Evolutionary conservation across 2,797 vertebrate genomes (phyloP).

Genomic region (Urocyon cinereoargenteus): DNA sequence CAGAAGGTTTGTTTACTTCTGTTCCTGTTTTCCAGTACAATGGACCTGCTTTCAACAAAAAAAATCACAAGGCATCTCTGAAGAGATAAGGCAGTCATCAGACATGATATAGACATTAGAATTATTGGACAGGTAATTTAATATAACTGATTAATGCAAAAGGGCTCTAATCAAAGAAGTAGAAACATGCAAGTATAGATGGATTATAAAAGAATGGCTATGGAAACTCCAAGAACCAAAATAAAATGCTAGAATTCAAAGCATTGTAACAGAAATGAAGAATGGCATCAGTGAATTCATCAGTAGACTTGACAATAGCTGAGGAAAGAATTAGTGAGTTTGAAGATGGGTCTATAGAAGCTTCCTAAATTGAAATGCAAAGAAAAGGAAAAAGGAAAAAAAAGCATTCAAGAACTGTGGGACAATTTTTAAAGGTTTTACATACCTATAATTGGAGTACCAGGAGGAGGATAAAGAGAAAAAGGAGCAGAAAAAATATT

Average conservation of each 20-base stretch:
- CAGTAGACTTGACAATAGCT: neutral
- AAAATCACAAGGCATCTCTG: neutral
- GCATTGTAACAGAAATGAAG: neutral
- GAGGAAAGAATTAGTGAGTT: neutral
- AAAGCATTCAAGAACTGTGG: neutral
- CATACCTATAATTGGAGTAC: neutral
- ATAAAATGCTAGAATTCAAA: neutral
- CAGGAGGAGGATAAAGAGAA: neutral
- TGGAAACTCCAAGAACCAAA: neutral
- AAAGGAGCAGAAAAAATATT: neutral
- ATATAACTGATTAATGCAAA: slow-evolving; percentile 9
- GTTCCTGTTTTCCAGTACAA: neutral
- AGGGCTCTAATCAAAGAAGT: neutral
- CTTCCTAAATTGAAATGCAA: neutral
- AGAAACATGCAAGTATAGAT: neutral
- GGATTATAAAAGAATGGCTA: neutral
- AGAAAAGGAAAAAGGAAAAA: neutral
- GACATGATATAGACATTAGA: neutral
- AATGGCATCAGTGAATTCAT: neutral
- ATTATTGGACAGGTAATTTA: neutral
- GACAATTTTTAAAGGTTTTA: neutral
- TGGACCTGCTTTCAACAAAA: slow-evolving; percentile 15
- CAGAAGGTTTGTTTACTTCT: neutral
- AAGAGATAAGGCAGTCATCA: neutral
- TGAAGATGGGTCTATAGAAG: neutral